A percentile compares a stretch with the other conserved stretches of the same genome.
phyloP scores from a whole-genome alignment of 1,140 invertebrate genomes.

The Temnothorax curvispinosus region DNA sequence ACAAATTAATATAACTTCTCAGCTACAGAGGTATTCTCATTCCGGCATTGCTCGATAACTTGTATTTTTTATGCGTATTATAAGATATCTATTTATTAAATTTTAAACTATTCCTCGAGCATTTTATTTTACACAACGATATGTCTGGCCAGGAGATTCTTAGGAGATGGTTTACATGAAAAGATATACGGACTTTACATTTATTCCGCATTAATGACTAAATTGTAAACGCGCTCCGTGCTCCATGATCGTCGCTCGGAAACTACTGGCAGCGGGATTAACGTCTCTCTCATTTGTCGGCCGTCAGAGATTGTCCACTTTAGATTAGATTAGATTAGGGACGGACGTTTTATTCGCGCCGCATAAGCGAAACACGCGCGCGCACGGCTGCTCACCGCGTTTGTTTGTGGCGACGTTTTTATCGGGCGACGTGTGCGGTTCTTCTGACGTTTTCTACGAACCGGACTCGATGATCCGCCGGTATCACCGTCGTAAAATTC shows the following conservation, averaged over 20 bases:
- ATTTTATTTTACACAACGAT: neutral
- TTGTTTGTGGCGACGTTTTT: constrained; percentile 75
- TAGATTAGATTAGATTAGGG: constrained; percentile 48
- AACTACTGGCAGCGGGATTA: constrained; percentile 50
- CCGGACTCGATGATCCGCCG: constrained; percentile 51
- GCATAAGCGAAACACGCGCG: constrained; percentile 49
- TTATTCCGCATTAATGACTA: constrained; percentile 2
- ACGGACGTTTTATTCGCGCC: constrained; percentile 56
- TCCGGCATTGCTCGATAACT: neutral
- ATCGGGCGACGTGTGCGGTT: constrained; percentile 71
- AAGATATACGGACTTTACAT: neutral
- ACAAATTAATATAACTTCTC: neutral
- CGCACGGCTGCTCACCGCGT: constrained; percentile 51
- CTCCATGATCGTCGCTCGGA: constrained; percentile 14
- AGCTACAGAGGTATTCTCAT: neutral
- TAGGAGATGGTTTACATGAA: neutral
- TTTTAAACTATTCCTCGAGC: neutral
- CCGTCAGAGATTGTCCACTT: constrained; percentile 51
- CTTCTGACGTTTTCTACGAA: constrained; percentile 71
- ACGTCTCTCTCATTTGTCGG: constrained; percentile 59
- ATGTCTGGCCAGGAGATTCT: neutral
- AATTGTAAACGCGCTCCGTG: constrained; percentile 7
- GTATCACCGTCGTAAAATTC: constrained; percentile 45
- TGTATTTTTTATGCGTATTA: neutral
- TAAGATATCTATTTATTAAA: neutral